Evolutionary conservation across 2,797 vertebrate genomes (phyloP).

Genomic region (Nasua narica): DNA sequence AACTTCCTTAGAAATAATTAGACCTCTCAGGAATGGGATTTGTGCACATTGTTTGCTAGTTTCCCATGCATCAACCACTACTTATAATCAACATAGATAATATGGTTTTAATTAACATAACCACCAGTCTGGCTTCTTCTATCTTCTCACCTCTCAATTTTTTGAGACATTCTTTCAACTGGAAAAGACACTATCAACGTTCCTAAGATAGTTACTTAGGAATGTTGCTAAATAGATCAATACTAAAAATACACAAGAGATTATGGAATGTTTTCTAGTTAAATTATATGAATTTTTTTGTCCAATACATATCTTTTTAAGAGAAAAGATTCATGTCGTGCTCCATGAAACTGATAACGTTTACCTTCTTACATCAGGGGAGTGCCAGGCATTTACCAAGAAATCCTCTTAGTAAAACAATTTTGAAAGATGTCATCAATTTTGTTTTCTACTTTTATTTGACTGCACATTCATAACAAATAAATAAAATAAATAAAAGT

Average conservation of each 20-base stretch:
- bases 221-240: not conserved
- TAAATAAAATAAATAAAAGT: not conserved
- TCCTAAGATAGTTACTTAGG: not conserved
- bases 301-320: not conserved
- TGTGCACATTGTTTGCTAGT: slow-evolving; percentile 29
- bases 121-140: not conserved
- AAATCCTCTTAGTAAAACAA: not conserved
- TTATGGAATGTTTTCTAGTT: not conserved
- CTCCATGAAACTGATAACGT: not conserved
- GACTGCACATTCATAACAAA: not conserved
- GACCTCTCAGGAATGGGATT: slow-evolving; percentile 64
- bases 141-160: not conserved
- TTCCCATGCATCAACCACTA: not conserved
- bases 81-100: slow-evolving; percentile 33
- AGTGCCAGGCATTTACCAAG: not conserved
- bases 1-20: slow-evolving; percentile 64
- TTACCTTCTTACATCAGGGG: not conserved
- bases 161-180: not conserved
- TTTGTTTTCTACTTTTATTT: not conserved
- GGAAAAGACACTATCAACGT: not conserved
- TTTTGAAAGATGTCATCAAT: not conserved
- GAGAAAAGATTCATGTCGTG: not conserved
- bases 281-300: not conserved
- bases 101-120: slow-evolving; percentile 47
- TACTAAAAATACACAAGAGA: not conserved